Evolutionary conservation across 2,797 vertebrate species (phyloP), one percentile per base, ranked within the genome.

Genomic region (Paguma larvata): DNA sequence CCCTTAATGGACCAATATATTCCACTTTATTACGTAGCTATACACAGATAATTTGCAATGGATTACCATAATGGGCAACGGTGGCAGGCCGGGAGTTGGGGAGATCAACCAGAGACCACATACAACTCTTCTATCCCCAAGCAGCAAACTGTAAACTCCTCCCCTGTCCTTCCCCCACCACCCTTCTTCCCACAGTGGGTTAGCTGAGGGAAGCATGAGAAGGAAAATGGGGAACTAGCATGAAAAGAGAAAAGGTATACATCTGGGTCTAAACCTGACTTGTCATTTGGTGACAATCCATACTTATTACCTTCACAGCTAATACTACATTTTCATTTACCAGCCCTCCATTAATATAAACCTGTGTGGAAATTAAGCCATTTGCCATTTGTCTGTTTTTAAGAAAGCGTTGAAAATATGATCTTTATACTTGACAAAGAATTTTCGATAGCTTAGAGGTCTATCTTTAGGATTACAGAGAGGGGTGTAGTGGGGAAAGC

Each of bases 1-100:
- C 25, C 92, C 25, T 94, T 93, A 95, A 53, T 63, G 46, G 27
- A 85, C 59, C 70, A 93, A 27, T 51, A 92, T 41, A 59, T 87
- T 91, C 68, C 0, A 85, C 34, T 91, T 89, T 89, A 97, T 93
- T 77, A 94, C 32, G 88, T 83, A 95, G 56, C 90, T 83, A 86
- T 62, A 25, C n/a, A 85, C 30, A 92, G 32, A 70, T 48, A 80
- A 97, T 93, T 46, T 87, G 51, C 91, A 91, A 72, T 94, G 72
- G 94, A 93, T 91, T 94, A 95, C 27, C 65, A 62, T 41, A 77
- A 90, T 25, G 18, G 41, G 84, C 78, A 93, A 91, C 7, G 95
- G 56, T 21, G 77, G 41, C 21, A 23, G 3, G 51, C 11, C 30
- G 3, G 46, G 18, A 56, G 15, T 6, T 7, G 18, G 41, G 25